Conservation (phyloP, 2,888 invertebrate genomes). For the Pammene aurita region DNA sequence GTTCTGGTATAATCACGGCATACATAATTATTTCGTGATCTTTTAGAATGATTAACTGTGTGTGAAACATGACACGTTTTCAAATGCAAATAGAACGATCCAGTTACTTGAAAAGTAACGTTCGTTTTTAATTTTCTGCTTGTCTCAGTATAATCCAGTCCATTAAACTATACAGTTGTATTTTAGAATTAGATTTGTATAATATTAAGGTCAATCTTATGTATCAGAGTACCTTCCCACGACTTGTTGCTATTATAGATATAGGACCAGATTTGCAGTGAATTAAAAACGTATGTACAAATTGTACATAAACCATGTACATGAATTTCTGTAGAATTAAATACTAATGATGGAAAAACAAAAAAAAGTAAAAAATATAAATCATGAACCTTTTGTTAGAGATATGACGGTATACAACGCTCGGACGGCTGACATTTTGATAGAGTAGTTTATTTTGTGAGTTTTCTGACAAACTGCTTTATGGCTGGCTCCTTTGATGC, state of each 20-base stretch:
- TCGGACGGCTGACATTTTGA: slow-evolving; percentile 6
- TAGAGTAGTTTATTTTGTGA: slow-evolving; percentile 2
- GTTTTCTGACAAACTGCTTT: slow-evolving; percentile 1
- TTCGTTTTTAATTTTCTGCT: slow-evolving; percentile 33
- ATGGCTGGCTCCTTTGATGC: slow-evolving; percentile 4
- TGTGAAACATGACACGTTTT: neutral
- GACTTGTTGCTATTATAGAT: slow-evolving; percentile 3
- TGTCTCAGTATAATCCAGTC: slow-evolving; percentile 17
- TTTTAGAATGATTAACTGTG: slow-evolving; percentile 14
- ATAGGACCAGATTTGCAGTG: slow-evolving; percentile 26
- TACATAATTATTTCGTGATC: neutral
- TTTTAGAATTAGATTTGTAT: slow-evolving; percentile 26
- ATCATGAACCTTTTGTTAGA: slow-evolving; percentile 16
- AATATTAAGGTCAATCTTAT: neutral
- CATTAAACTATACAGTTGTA: slow-evolving; percentile 18
- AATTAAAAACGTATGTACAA: slow-evolving; percentile 21
- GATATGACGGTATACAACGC: slow-evolving; percentile 2
- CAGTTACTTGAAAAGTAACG: slow-evolving; percentile 6
- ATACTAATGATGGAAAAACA: slow-evolving; percentile 21
- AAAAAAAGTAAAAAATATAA: neutral
- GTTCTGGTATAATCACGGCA: neutral
- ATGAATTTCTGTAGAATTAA: slow-evolving; percentile 65
- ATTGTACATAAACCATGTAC: slow-evolving; percentile 23
- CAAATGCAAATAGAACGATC: neutral
- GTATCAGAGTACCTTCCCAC: slow-evolving; percentile 15